Evolutionary conservation across 1,140 invertebrate species (phyloP).

Genomic region (Polypedilum vanderplanki): DNA sequence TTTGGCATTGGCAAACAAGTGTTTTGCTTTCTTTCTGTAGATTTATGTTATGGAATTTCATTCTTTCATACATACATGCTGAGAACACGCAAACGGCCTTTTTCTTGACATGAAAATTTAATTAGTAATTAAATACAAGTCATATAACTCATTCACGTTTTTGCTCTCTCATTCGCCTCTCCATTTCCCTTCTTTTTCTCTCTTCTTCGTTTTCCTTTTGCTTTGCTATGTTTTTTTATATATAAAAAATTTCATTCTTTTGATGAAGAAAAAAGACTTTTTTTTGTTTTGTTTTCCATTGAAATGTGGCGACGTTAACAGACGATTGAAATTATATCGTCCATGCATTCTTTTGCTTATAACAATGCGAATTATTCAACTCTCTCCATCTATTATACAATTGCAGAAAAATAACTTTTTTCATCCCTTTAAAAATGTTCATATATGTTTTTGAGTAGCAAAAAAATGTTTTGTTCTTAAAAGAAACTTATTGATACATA

Average conservation of each 20-base stretch:
- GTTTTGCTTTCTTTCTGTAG: constrained; percentile 2
- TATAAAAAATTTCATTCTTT: constrained; percentile 7
- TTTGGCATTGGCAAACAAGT: constrained; percentile 17
- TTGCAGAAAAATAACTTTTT: not conserved
- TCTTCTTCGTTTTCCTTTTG: not conserved
- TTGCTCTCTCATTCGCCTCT: no score
- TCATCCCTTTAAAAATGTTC: not conserved
- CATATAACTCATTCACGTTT: constrained; percentile 26
- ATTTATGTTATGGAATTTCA: constrained; percentile 19
- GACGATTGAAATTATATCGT: constrained; percentile 29
- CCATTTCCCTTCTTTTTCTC: not conserved
- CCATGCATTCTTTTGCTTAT: constrained; percentile 22
- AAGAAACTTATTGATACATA: not conserved
- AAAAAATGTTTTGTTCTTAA: not conserved
- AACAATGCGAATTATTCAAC: not conserved
- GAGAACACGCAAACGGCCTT: not conserved
- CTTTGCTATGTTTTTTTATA: no score
- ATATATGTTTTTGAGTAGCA: no score
- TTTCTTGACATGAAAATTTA: constrained; percentile 24
- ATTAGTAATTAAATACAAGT: constrained; percentile 23
- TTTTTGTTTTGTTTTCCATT: constrained; percentile 27
- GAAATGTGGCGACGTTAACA: constrained; percentile 29
- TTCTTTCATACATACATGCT: constrained; percentile 3
- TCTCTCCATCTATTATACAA: constrained; percentile 12
- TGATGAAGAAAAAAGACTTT: not conserved